Percentiles rank a stretch among this genome's conserved stretches.
phyloP scores from a whole-genome alignment of 2,797 vertebrate species.

The Hydrocynus forskahlii region DNA sequence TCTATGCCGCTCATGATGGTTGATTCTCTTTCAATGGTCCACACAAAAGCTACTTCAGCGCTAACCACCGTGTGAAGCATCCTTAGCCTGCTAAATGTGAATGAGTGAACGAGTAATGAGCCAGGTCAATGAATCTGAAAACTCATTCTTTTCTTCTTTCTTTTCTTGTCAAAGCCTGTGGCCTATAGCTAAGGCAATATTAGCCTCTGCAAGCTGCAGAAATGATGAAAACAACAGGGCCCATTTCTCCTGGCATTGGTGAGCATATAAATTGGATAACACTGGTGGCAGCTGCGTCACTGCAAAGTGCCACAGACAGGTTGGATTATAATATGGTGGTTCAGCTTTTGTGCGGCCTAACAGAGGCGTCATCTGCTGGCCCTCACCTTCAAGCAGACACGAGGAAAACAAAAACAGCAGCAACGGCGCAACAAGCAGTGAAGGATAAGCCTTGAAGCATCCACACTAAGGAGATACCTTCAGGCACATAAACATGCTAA shows the following conservation, averaged over 20 bases:
- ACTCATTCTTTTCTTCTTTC: background rate
- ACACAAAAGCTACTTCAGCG: background rate
- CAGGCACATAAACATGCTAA: slow-evolving; percentile 50
- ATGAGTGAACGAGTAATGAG: background rate
- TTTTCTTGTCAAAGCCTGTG: background rate
- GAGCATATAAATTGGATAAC: slow-evolving; percentile 46
- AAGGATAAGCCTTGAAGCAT: background rate
- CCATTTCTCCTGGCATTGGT: slow-evolving; percentile 27
- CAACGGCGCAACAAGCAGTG: slow-evolving; percentile 20
- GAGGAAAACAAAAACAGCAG: slow-evolving; percentile 42
- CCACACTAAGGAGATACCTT: slow-evolving; percentile 34
- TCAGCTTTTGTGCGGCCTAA: slow-evolving; percentile 33
- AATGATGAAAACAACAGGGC: slow-evolving; percentile 23
- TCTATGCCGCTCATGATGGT: background rate
- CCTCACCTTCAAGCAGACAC: slow-evolving; percentile 17
- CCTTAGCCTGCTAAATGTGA: background rate
- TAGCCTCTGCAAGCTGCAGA: slow-evolving; percentile 2
- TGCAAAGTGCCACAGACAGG: slow-evolving; percentile 35
- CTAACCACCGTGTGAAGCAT: background rate
- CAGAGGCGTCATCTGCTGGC: slow-evolving; percentile 28
- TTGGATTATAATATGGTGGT: slow-evolving; percentile 30
- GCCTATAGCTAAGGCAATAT: slow-evolving; percentile 13
- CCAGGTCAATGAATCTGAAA: background rate
- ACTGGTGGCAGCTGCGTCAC: slow-evolving; percentile 22
- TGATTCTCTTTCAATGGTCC: background rate